phyloP scores from a whole-genome alignment of 2,888 invertebrate species.

The Sinhomidia bicolor region DNA sequence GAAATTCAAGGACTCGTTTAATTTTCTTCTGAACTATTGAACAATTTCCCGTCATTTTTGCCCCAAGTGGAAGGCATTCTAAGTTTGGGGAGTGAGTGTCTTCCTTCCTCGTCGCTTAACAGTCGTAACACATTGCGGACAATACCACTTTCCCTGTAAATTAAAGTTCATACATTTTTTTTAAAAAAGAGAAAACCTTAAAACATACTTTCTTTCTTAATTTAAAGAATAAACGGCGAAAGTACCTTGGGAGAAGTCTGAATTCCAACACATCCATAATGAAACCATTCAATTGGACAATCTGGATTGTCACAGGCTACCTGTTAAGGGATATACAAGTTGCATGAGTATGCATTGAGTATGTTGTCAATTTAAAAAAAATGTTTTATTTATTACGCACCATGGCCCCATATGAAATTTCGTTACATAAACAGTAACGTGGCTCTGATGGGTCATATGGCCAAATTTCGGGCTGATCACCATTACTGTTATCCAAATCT shows the following conservation, averaged over 20 bases:
- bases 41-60: background rate
- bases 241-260: slow-evolving; percentile 92
- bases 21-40: background rate
- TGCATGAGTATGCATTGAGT: too few species aligned
- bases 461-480: slow-evolving; percentile 60
- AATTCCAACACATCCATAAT: slow-evolving; percentile 98
- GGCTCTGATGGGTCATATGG: slow-evolving; percentile 88
- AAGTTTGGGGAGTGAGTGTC: slow-evolving; percentile 54
- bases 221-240: too few species aligned
- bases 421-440: slow-evolving; percentile 96
- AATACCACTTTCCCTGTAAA: slow-evolving; percentile 95
- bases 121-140: slow-evolving; percentile 95
- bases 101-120: slow-evolving; percentile 89
- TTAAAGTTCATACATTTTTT: background rate
- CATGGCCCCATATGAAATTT: slow-evolving; percentile 93
- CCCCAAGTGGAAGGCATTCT: background rate
- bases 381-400: slow-evolving; percentile 91
- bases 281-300: slow-evolving; percentile 99
- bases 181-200: background rate
- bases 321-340: background rate
- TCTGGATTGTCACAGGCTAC: background rate
- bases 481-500: slow-evolving; percentile 56
- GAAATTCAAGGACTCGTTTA: too few species aligned
- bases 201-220: too few species aligned
- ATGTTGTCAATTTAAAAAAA: background rate